phyloP scores from a whole-genome alignment of 2,888 invertebrate species.

The Thecocarcelia acutangulata region DNA sequence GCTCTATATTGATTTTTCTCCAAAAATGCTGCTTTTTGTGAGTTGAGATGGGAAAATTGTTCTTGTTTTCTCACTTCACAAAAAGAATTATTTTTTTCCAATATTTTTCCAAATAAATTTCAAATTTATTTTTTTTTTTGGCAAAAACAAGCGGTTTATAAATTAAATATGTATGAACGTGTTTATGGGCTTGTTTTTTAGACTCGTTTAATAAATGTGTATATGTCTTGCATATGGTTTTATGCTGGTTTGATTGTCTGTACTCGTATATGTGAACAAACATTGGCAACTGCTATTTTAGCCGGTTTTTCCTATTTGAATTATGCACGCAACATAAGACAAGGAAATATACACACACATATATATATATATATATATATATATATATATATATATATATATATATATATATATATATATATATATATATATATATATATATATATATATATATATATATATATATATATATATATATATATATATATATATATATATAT shows the following conservation, averaged over 20 bases:
- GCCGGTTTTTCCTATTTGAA: constrained; percentile 61
- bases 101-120: constrained; percentile 33
- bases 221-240: constrained; percentile 2
- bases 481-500: no score
- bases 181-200: constrained; percentile 8
- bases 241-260: constrained; percentile 17
- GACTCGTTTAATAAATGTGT: not conserved
- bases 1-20: constrained; percentile 71
- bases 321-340: constrained; percentile 60
- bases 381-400: no score
- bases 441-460: no score
- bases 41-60: constrained; percentile 16
- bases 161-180: not conserved
- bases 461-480: no score
- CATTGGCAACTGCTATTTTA: constrained; percentile 61
- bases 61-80: constrained; percentile 36
- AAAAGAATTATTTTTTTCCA: not conserved
- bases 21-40: constrained; percentile 21
- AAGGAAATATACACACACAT: constrained; percentile 2
- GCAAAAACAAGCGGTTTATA: constrained; percentile 31
- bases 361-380: no score
- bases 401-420: no score
- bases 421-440: no score
- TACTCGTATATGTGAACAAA: constrained; percentile 22
- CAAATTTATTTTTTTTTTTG: not conserved